Percentiles rank a stretch among this genome's conserved stretches.
phyloP scores from a whole-genome alignment of 2,113 vertebrate genomes.

The Vulpes ferrilata region DNA sequence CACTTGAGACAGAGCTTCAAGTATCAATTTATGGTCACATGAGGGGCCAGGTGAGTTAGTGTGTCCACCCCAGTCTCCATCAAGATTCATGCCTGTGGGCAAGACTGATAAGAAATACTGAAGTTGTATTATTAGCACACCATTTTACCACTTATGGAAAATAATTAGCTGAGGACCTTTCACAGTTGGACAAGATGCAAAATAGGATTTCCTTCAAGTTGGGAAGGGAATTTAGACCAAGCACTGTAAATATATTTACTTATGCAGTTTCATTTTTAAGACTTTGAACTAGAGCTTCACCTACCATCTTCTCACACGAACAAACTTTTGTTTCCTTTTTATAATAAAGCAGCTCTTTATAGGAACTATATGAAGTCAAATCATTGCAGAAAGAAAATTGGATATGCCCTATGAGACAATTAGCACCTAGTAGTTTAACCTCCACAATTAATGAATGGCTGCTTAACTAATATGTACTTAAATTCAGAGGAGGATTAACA shows the following conservation, averaged over 20 bases:
- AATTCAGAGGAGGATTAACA: slow-evolving; percentile 25
- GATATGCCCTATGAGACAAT: background rate
- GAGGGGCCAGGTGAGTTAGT: background rate
- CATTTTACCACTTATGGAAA: background rate
- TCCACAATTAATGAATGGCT: background rate
- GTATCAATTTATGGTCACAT: background rate
- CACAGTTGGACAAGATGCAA: background rate
- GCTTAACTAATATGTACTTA: background rate
- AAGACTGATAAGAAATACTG: background rate
- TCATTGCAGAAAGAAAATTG: slow-evolving; percentile 12
- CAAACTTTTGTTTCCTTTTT: slow-evolving; percentile 34
- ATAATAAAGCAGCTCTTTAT: background rate
- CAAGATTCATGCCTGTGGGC: background rate
- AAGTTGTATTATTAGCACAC: background rate
- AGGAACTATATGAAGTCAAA: background rate
- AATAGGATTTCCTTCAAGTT: background rate
- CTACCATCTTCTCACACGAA: background rate
- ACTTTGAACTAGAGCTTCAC: background rate
- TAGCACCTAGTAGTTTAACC: background rate
- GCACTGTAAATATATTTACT: background rate
- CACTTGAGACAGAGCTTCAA: background rate
- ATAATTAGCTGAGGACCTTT: background rate
- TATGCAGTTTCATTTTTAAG: background rate
- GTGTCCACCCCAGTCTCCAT: background rate
- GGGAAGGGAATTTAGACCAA: background rate